Evolutionary conservation across 2,113 vertebrate species (phyloP), one percentile per base, ranked within the genome.

Genomic region (Pelecanus crispus): DNA sequence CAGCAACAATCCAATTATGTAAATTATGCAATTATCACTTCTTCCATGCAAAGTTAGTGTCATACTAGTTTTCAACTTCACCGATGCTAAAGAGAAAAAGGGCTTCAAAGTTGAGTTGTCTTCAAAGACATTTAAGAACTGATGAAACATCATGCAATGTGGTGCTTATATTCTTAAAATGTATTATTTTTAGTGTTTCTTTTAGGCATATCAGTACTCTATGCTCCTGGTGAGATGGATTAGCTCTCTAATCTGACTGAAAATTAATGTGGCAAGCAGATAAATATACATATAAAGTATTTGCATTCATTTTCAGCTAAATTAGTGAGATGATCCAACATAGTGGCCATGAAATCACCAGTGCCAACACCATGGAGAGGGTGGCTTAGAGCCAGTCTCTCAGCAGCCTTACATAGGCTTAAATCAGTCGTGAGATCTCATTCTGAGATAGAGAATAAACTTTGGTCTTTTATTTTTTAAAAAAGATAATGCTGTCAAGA

Each of bases 11-110:
- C 62, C 24, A 72, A 52, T 77, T 88, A 84, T 86, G 86, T 80
- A 83, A 95, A 90, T 90, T 1, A 62, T 77, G 79, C 44, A 90
- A 92, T 95, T 86, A 93, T 80, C 74, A 92, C 75, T 92, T 86
- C 62, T 90, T 83, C 66, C 71, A 53, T 53, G 21, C 36, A 72
- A 83, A 52, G 52, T 82, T 65, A n/a, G 36, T n/a, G 58, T 45
- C 67, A 80, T 32, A 68, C n/a, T 72, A 40, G 44, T 77, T 82
- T 62, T 78, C 56, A 90, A 80, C 70, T 40, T 38, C 28, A 53
- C 70, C 73, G 67, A 81, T 83, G 67, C 26, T 71, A 15, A 90
- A 74, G 25, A 87, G 68, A 79, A 85, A 81, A 85, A 68, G n/a
- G 24, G 34, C 68, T 77, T 96, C 61, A 88, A 90, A 94, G 50